phyloP scores from a whole-genome alignment of 2,113 vertebrate genomes.

The Anguilla japonica region DNA sequence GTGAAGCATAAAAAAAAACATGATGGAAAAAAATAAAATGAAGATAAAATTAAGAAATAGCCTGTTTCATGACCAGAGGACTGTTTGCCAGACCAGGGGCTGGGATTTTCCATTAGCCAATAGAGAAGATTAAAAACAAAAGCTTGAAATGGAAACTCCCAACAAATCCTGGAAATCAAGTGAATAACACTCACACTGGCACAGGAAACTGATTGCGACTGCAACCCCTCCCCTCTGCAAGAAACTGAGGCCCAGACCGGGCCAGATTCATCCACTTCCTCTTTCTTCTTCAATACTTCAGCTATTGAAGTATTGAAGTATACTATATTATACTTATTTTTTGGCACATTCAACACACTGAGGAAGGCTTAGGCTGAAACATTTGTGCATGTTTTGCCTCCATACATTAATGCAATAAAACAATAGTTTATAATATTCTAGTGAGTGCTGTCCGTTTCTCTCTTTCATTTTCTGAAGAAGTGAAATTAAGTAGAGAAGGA shows the following conservation, averaged over 20 bases:
- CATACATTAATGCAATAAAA: no score
- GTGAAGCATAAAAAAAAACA: background rate
- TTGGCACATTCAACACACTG: no score
- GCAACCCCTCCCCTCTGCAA: background rate
- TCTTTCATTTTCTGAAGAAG: no score
- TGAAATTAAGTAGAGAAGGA: no score
- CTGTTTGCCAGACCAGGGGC: background rate
- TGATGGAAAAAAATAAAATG: background rate
- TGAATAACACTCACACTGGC: conserved; percentile 19
- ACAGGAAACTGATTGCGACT: conserved; percentile 40
- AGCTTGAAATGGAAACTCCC: conserved; percentile 47
- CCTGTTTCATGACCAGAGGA: background rate
- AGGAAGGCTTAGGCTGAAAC: no score
- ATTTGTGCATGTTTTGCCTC: no score
- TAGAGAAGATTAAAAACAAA: conserved; percentile 37
- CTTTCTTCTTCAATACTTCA: no score
- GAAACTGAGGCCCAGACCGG: background rate
- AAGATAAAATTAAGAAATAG: background rate
- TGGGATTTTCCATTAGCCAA: conserved; percentile 33
- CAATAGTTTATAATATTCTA: no score
- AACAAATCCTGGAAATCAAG: conserved; percentile 53
- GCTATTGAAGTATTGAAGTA: no score
- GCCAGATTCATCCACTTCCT: background rate
- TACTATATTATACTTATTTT: no score
- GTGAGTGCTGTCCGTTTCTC: no score